A percentile compares a stretch with the other conserved stretches of the same genome.
These are phyloP conservation scores for Globicephala melas DNA, from an alignment of 2,113 vertebrate species.

Conservation along the genomic window DNA sequence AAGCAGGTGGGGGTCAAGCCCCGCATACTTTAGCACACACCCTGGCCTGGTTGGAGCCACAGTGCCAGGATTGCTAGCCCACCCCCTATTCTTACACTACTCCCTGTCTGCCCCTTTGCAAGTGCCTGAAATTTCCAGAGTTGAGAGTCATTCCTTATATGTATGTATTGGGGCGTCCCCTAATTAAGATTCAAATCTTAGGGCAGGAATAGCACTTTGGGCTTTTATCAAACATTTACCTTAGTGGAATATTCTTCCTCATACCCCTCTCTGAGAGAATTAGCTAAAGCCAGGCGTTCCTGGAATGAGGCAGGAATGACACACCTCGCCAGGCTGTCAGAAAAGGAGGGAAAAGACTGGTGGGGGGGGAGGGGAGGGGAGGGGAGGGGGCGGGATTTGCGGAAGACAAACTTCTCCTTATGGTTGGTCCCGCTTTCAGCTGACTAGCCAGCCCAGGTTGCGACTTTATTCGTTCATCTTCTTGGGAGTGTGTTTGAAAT, in stretches of 20 bases:
- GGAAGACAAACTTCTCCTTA: not conserved
- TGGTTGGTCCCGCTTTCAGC: not conserved
- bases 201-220: not conserved
- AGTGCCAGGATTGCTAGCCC: not conserved
- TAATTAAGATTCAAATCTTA: not conserved
- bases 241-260: not conserved
- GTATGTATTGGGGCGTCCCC: not conserved
- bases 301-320: not conserved
- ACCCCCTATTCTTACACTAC: not conserved
- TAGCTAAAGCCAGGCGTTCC: not conserved
- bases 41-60: not conserved
- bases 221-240: not conserved
- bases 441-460: not conserved
- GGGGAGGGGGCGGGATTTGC: not conserved
- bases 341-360: not conserved
- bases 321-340: not conserved
- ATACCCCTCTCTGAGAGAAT: not conserved
- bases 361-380: not conserved
- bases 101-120: not conserved
- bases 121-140: not conserved
- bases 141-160: not conserved
- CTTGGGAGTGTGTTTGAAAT: conserved; percentile 48
- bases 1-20: not conserved
- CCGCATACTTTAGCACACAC: not conserved
- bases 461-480: not conserved